Evolutionary conservation across 1,140 invertebrate species (phyloP).

Genomic region (Olivierus martensii): DNA sequence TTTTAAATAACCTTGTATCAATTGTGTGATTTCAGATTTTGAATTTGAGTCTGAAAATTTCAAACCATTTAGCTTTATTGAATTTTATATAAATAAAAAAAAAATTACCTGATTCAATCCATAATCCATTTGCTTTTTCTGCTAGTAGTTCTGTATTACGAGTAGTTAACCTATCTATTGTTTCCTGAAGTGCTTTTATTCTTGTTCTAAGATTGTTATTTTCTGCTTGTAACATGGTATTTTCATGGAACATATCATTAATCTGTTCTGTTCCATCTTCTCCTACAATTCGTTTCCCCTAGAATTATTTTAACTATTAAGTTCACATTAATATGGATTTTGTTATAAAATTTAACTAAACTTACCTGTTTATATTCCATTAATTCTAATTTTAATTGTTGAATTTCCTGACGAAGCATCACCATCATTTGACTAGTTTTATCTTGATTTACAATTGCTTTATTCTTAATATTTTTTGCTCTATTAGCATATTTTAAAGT

Average conservation of each 20-base stretch:
- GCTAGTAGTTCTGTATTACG: constrained; percentile 62
- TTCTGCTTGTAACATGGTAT: constrained; percentile 77
- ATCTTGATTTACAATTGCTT: constrained; percentile 83
- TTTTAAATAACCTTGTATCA: constrained; percentile 66
- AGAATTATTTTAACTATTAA: too few relatives aligned
- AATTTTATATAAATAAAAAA: background rate
- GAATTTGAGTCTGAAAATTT: constrained; percentile 20
- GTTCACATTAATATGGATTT: too few relatives aligned
- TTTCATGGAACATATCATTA: constrained; percentile 93
- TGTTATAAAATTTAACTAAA: too few relatives aligned
- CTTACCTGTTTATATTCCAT: constrained; percentile 83
- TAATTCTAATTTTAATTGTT: constrained; percentile 74
- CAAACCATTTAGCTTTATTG: background rate
- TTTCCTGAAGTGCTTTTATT: constrained; percentile 85
- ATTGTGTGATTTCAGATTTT: constrained; percentile 45
- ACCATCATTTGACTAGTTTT: constrained; percentile 87
- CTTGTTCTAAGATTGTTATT: constrained; percentile 68
- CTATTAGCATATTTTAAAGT: constrained; percentile 95
- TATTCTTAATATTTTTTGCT: constrained; percentile 94
- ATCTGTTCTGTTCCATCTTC: constrained; percentile 71
- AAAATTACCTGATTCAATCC: constrained; percentile 27
- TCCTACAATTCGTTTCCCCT: constrained; percentile 42
- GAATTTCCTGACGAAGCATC: constrained; percentile 70
- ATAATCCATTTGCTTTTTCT: constrained; percentile 56
- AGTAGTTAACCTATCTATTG: constrained; percentile 68